Evolutionary conservation across 2,113 vertebrate species (phyloP), one percentile per base, ranked within the genome.

Genomic region (Illadopsis cleaveri): DNA sequence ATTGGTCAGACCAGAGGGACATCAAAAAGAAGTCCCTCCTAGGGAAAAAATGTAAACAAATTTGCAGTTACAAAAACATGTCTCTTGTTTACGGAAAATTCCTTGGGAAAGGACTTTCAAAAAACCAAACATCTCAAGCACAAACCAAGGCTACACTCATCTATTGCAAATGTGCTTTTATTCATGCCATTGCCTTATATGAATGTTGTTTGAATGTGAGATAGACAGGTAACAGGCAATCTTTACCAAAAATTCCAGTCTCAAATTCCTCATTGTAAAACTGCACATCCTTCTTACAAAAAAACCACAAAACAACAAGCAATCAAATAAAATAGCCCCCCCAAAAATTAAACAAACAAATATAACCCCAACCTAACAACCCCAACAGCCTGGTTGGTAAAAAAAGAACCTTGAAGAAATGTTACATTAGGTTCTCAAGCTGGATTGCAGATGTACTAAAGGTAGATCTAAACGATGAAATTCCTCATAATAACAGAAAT

Each of bases 321-420:
- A 37, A 15, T 5, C 3, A 24, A 69, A 64, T 10, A 38, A n/a
- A 51, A 56, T 2, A n/a, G 9, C 1, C 6, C 6, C 7, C 8
- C 17, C 7, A 8, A 28, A 79, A 79, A 22, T 21, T 14, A 45
- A 72, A 22, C 5, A 62, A 42, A 30, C 1, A 66, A 79, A 19
- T 8, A 38, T 48, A 24, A 24, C 5, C 16, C 12, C 38, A 70
- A 20, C 5, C 22, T 14, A 37, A 37, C 6, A 71, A 69, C 4
- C 15, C 11, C 20, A 84, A 54, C 8, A 47, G 9, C 25, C 8
- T 38, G 2, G 13, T 27, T 30, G 47, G 6, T 45, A 35, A 14
- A 54, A 53, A 30, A 35, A 8, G 17, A 11, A 10, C 10, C 28
- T 71, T 18, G 12, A 42, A 58, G n/a, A 51, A 71, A 50, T 0